Conservation (phyloP, 2,113 vertebrate genomes). For the Xenopus borealis region DNA sequence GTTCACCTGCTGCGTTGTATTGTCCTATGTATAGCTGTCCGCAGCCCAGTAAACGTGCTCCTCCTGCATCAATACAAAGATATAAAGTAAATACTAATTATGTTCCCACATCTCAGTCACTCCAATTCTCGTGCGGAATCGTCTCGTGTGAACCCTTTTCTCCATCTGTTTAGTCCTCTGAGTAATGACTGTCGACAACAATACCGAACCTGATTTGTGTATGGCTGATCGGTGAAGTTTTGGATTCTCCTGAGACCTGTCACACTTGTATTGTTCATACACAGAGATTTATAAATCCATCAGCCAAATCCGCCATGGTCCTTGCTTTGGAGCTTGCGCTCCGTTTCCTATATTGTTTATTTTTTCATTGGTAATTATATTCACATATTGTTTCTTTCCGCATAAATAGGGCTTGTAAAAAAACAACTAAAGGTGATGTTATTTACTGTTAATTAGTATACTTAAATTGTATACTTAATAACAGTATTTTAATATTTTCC, state of each 20-base stretch:
- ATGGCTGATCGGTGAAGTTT: background rate
- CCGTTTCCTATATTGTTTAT: too few species aligned
- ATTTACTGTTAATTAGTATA: too few species aligned
- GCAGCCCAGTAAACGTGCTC: background rate
- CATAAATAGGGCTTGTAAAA: too few species aligned
- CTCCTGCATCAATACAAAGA: slow-evolving; percentile 16
- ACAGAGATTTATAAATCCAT: slow-evolving; percentile 13
- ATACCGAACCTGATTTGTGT: slow-evolving; percentile 19
- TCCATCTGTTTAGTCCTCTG: slow-evolving; percentile 16
- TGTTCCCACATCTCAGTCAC: slow-evolving; percentile 4
- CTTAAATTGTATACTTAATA: too few species aligned
- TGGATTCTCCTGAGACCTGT: slow-evolving; percentile 5
- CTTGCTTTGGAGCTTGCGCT: background rate
- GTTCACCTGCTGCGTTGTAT: slow-evolving; percentile 38
- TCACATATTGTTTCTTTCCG: too few species aligned
- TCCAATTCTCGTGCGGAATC: background rate
- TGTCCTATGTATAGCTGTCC: slow-evolving; percentile 33
- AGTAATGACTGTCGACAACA: slow-evolving; percentile 10
- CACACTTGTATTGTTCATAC: slow-evolving; percentile 11
- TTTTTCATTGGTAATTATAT: too few species aligned
- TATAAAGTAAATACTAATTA: slow-evolving; percentile 29
- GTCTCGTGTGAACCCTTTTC: slow-evolving; percentile 12
- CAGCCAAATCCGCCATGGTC: slow-evolving; percentile 6
- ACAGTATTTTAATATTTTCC: too few species aligned
- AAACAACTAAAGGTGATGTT: too few species aligned